These are phyloP conservation scores for Holocentrus rufus DNA, from an alignment of 2,797 vertebrate species.

Conservation along the genomic window DNA sequence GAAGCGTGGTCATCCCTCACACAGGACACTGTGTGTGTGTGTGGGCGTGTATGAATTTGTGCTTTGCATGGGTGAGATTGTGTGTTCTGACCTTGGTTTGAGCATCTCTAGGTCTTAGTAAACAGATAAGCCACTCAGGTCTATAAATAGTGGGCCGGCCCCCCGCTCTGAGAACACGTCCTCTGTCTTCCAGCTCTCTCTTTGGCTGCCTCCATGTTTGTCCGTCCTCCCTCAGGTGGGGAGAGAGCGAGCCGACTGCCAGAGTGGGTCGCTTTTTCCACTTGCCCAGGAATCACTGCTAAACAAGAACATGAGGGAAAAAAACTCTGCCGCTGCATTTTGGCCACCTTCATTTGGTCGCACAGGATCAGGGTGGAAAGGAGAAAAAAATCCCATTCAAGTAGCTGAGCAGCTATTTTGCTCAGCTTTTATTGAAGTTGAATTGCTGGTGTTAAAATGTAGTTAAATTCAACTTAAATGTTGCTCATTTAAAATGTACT, in stretches of 20 bases:
- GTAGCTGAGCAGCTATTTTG: no score
- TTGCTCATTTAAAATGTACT: no score
- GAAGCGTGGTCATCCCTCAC: conserved; percentile 47
- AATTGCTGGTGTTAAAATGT: no score
- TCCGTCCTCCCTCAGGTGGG: conserved; percentile 45
- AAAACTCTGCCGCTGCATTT: not conserved
- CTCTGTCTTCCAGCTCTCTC: conserved; percentile 43
- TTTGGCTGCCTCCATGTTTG: conserved; percentile 57
- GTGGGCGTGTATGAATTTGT: conserved; percentile 31
- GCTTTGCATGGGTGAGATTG: conserved; percentile 32
- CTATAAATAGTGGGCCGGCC: conserved; percentile 60
- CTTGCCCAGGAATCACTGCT: conserved; percentile 22
- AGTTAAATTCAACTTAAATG: no score
- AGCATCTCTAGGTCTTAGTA: conserved; percentile 69
- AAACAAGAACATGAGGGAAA: conserved; percentile 33
- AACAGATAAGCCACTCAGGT: conserved; percentile 65
- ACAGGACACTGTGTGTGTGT: conserved; percentile 46
- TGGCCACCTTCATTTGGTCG: conserved; percentile 9
- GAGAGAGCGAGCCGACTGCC: conserved; percentile 19
- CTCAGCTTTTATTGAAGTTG: no score
- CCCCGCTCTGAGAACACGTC: conserved; percentile 50
- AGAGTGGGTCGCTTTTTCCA: conserved; percentile 51
- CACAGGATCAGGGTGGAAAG: conserved; percentile 2
- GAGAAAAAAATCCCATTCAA: not conserved
- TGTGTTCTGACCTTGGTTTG: conserved; percentile 53